Evolutionary conservation across 2,797 vertebrate genomes (phyloP).

Genomic region (Alosa sapidissima): DNA sequence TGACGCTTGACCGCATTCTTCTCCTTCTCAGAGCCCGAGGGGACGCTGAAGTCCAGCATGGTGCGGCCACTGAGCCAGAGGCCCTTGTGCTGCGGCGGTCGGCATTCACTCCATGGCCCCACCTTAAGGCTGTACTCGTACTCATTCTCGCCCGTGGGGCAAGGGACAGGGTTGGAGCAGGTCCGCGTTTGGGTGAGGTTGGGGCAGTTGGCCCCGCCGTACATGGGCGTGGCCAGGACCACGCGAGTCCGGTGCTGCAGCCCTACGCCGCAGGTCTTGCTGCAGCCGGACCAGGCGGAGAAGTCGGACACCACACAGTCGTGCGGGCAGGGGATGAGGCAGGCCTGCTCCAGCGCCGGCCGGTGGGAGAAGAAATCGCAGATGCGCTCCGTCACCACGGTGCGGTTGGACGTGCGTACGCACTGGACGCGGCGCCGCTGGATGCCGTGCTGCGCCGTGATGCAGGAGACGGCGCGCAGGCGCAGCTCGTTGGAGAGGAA

Average conservation of each 20-base stretch:
- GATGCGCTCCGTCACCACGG: conserved; percentile 77
- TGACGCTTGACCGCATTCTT: conserved; percentile 68
- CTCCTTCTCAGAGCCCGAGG: conserved; percentile 71
- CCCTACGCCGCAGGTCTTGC: conserved; percentile 72
- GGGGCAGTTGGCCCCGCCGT: conserved; percentile 86
- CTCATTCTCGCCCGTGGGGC: conserved; percentile 78
- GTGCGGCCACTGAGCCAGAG: conserved; percentile 69
- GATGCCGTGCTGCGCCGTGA: conserved; percentile 91
- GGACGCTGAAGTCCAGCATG: conserved; percentile 71
- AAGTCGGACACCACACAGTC: conserved; percentile 91
- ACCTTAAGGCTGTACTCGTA: conserved; percentile 89
- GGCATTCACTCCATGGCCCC: conserved; percentile 87
- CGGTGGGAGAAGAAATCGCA: conserved; percentile 88
- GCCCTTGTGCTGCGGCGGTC: conserved; percentile 77
- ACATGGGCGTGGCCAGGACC: conserved; percentile 84
- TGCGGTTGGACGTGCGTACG: conserved; percentile 83
- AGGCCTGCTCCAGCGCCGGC: conserved; percentile 86
- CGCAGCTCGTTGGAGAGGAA: conserved; percentile 66
- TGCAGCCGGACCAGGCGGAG: conserved; percentile 86
- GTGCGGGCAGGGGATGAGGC: conserved; percentile 91
- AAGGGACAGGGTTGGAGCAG: conserved; percentile 70
- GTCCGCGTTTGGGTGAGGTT: conserved; percentile 83
- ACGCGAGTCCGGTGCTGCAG: conserved; percentile 83
- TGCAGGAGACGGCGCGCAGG: conserved; percentile 69
- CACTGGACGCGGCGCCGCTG: conserved; percentile 84